Base-by-base conservation (phyloP, 2,888 invertebrate genomes). In the Lochmaea crataegi region DNA sequence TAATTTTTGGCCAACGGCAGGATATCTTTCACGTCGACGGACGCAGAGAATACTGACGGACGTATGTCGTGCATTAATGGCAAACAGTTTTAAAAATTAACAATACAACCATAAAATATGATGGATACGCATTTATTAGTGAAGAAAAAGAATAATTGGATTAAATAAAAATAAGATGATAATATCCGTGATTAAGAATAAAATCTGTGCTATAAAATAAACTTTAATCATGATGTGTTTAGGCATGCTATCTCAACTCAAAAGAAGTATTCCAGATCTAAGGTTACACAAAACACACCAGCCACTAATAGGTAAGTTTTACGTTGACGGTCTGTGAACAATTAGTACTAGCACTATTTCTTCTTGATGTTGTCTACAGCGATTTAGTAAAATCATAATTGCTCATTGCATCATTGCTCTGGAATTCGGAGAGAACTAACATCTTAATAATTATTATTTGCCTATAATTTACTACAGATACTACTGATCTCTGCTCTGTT, bases 231-330 rank as follows among this genome's bases (percentile, higher is more conserved):
- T 83, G 18, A 53, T 53, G 85, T 89, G 88, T 92, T 91, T 91
- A 94, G 94, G 94, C 92, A 93, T 94, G 93, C 91, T 94, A 91
- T 92, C 93, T 89, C 93, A 94, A 89, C 92, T 94, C 90, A 94
- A 94, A 92, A 91, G 94, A 91, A 94, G 94, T 91, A 92, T 94
- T 90, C 94, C 94, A 87, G 94, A 94, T 89, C 92, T 94, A 87
- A 92, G 93, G 89, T 91, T 92, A 88, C 89, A 89, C 87, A 93
- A 92, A 91, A 92, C 88, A 81, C 93, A 92, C 87, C 93, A 92
- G 89, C 92, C 92, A 86, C 89, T 93, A 85, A 91, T 92, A 88
- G 92, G 92, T 91, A 92, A 92, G 88, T 86, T 82, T 61, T 71
- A 78, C 80, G 81, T 81, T 71, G 61, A 63, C 41, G 67, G 65